These are phyloP conservation scores for Epinotia brunnichana DNA, from an alignment of 2,888 invertebrate genomes.

Conservation along the genomic window DNA sequence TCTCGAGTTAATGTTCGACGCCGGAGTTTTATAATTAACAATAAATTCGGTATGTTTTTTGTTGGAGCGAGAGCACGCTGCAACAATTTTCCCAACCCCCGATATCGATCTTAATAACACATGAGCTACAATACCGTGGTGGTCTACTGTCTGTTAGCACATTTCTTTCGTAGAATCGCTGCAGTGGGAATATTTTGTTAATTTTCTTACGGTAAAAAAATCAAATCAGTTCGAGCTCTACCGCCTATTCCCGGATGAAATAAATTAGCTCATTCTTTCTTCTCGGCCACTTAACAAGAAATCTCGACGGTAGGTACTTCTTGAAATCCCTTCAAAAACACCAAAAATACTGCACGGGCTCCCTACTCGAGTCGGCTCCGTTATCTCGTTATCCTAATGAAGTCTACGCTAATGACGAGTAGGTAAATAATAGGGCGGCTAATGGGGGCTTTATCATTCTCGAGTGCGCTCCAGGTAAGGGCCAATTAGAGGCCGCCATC, in stretches of 20 bases:
- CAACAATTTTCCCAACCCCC: constrained; percentile 72
- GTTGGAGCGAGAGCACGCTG: constrained; percentile 67
- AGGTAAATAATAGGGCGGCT: constrained; percentile 84
- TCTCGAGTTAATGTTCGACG: constrained; percentile 80
- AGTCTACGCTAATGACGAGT: constrained; percentile 84
- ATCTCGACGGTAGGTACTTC: constrained; percentile 61
- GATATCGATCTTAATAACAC: constrained; percentile 79
- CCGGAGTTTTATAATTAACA: constrained; percentile 83
- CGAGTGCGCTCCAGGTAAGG: constrained; percentile 84
- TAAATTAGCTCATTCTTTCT: constrained; percentile 69
- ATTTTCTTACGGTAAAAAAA: constrained; percentile 17
- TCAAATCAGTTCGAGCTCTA: constrained; percentile 19
- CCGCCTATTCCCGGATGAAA: constrained; percentile 59
- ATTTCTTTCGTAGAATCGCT: constrained; percentile 40
- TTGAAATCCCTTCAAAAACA: constrained; percentile 72
- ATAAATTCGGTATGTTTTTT: constrained; percentile 83
- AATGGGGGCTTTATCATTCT: constrained; percentile 84
- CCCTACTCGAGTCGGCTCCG: constrained; percentile 74
- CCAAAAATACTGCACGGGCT: constrained; percentile 71
- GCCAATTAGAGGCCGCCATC: constrained; percentile 83
- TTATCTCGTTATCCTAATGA: constrained; percentile 85
- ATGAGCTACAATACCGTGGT: constrained; percentile 53
- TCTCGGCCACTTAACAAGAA: constrained; percentile 47
- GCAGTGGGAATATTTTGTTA: background rate
- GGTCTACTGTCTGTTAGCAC: constrained; percentile 55